phyloP scores from a whole-genome alignment of 1,140 invertebrate genomes.

The Spodoptera litura region DNA sequence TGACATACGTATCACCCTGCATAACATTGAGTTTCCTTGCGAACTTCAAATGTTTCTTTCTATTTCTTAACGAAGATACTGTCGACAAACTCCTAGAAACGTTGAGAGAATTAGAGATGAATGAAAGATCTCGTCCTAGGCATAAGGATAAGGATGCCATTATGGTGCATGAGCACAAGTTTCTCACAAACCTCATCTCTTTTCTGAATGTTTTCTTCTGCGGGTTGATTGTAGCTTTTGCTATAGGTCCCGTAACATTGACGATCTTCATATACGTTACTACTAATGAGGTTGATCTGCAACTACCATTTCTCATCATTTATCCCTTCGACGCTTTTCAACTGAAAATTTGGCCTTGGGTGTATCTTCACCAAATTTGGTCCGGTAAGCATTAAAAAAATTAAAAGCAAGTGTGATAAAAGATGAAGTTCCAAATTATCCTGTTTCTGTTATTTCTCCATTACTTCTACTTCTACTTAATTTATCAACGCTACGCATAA shows the following conservation, averaged over 20 bases:
- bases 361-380: conserved; percentile 58
- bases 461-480: no score
- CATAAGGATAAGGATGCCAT: conserved; percentile 41
- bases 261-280: conserved; percentile 53
- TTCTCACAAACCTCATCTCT: conserved; percentile 49
- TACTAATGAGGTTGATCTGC: conserved; percentile 43
- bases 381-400: conserved; percentile 50
- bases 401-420: no score
- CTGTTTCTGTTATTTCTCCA: no score
- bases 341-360: conserved; percentile 50
- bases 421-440: no score
- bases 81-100: conserved; percentile 47
- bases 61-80: conserved; percentile 41
- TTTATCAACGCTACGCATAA: no score
- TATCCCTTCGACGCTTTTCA: conserved; percentile 62
- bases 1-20: conserved; percentile 59
- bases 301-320: conserved; percentile 50
- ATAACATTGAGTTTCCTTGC: conserved; percentile 44
- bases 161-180: conserved; percentile 51
- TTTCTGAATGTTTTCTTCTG: conserved; percentile 39
- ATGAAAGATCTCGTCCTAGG: conserved; percentile 3
- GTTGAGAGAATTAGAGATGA: conserved; percentile 47
- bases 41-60: conserved; percentile 46
- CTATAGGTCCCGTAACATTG: conserved; percentile 47
- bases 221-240: conserved; percentile 46